Percentiles rank a stretch among this genome's conserved stretches.
Conservation (phyloP, 1,140 invertebrate species). For the Idris sp. region DNA sequence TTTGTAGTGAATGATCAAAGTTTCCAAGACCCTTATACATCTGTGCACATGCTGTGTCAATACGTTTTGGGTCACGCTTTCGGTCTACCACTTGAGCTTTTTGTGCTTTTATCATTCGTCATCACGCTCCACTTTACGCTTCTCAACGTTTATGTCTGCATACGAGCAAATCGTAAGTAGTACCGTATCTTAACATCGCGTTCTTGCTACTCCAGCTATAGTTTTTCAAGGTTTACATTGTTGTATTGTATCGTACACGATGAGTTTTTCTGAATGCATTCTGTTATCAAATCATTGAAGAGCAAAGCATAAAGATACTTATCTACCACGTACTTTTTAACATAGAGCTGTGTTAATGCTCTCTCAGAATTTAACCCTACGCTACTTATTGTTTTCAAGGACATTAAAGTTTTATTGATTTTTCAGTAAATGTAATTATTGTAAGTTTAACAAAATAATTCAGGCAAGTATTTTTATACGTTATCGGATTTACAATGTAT, state of each 20-base stretch:
- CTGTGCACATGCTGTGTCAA: constrained; percentile 10
- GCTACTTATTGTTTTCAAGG: no score
- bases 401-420: no score
- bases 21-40: constrained; percentile 14
- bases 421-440: no score
- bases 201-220: constrained; percentile 19
- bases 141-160: constrained; percentile 11
- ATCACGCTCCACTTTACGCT: constrained; percentile 39
- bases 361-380: no score
- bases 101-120: constrained; percentile 51
- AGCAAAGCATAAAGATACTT: constrained; percentile 18
- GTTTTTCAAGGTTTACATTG: constrained; percentile 30
- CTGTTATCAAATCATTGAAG: constrained; percentile 27
- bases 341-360: no score
- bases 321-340: constrained; percentile 5
- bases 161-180: constrained; percentile 14
- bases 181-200: constrained; percentile 20
- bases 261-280: constrained; percentile 15
- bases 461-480: no score
- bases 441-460: no score
- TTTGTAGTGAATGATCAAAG: constrained; percentile 20
- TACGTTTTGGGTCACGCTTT: constrained; percentile 31
- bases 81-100: constrained; percentile 38
- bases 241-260: constrained; percentile 11
- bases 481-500: no score